Conservation (phyloP, 2,113 vertebrate species). For the Rostratula benghalensis region DNA sequence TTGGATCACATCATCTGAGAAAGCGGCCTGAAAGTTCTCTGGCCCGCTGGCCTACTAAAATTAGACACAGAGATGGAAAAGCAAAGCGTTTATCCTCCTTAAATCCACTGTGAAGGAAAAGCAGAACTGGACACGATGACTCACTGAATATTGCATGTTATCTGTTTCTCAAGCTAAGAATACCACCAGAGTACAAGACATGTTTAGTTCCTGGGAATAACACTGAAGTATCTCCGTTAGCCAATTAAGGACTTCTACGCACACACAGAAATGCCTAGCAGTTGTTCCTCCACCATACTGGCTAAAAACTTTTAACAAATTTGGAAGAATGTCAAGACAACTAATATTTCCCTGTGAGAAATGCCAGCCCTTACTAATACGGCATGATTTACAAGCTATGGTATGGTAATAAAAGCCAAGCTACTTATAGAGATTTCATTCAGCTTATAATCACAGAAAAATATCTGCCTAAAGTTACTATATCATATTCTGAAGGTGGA, state of each 20-base stretch:
- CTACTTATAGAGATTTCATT: neutral
- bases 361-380: neutral
- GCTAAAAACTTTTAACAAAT: neutral
- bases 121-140: conserved; percentile 3
- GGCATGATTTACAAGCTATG: neutral
- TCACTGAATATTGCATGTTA: conserved; percentile 24
- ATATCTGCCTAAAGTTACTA: neutral
- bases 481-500: neutral
- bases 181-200: neutral
- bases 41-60: neutral
- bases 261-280: neutral
- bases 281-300: neutral
- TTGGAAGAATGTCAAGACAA: neutral
- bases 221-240: neutral
- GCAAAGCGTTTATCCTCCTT: neutral
- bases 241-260: neutral
- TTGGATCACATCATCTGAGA: neutral
- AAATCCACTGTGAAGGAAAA: neutral
- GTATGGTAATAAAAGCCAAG: neutral
- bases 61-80: neutral
- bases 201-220: conserved; percentile 11
- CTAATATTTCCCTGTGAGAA: neutral
- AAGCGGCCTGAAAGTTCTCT: neutral
- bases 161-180: conserved; percentile 18
- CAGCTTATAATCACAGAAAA: neutral